Percentiles rank a stretch among this genome's conserved stretches.
Evolutionary conservation across 92 coral and sea anemone species (phyloP).

Genomic region (Epizoanthus illoricatus): DNA sequence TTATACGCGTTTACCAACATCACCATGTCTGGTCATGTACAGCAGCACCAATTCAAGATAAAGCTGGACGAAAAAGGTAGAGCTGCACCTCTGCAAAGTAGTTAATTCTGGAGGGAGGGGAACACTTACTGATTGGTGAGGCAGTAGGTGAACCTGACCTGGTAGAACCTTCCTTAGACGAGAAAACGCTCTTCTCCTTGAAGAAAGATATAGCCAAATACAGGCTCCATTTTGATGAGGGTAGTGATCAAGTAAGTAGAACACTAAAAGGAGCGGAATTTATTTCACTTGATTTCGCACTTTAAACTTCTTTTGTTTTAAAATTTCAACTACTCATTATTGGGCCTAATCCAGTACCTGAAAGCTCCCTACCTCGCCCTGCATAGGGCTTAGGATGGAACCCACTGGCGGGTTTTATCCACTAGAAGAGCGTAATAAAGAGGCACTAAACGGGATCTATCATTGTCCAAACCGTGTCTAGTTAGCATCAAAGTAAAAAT

Average conservation of each 20-base stretch:
- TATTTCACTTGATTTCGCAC: too few relatives aligned
- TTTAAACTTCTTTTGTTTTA: too few relatives aligned
- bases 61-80: background rate
- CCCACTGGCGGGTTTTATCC: too few relatives aligned
- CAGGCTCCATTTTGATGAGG: background rate
- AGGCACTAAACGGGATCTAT: too few relatives aligned
- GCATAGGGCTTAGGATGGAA: too few relatives aligned
- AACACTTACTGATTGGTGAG: background rate
- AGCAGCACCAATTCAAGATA: slow-evolving; percentile 18
- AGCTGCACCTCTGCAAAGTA: background rate
- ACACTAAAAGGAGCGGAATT: too few relatives aligned
- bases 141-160: background rate
- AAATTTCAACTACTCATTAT: too few relatives aligned
- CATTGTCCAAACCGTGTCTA: too few relatives aligned
- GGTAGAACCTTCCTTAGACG: background rate
- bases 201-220: background rate
- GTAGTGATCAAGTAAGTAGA: background rate
- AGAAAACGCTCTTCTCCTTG: background rate
- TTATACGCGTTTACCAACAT: background rate
- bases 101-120: background rate
- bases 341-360: too few relatives aligned
- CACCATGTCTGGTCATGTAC: background rate
- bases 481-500: too few relatives aligned
- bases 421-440: too few relatives aligned
- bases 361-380: too few relatives aligned